These are phyloP conservation scores for Antheraea pernyi DNA, from an alignment of 1,140 invertebrate species.

Conservation along the genomic window DNA sequence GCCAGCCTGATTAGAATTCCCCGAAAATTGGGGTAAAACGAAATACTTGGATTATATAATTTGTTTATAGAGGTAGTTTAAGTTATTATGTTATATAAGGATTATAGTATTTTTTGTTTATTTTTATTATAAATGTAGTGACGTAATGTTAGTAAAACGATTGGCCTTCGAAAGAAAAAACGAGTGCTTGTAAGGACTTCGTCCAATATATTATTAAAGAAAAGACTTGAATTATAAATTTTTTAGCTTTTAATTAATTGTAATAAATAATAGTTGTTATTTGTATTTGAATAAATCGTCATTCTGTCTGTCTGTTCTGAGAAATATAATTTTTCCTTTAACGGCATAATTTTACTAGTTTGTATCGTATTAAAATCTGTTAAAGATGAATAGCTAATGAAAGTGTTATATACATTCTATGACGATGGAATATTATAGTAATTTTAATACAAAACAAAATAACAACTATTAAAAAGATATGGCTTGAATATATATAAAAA, in stretches of 20 bases:
- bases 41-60: background rate
- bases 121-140: constrained; percentile 20
- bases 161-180: constrained; percentile 27
- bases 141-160: constrained; percentile 30
- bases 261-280: constrained; percentile 7
- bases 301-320: background rate
- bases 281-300: background rate
- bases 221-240: constrained; percentile 27
- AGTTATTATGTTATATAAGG: background rate
- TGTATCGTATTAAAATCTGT: no score
- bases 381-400: no score
- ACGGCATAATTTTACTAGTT: no score
- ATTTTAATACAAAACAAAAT: background rate
- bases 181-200: constrained; percentile 32
- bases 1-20: background rate
- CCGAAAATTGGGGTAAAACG: background rate
- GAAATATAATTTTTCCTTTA: no score
- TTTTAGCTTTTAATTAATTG: constrained; percentile 13
- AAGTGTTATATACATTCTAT: no score
- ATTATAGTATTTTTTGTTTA: constrained; percentile 1
- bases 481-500: background rate
- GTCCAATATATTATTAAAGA: constrained; percentile 25
- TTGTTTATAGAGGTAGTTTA: constrained; percentile 10
- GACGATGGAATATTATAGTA: background rate
- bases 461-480: background rate